A percentile compares a stretch with the other conserved stretches of the same genome.
phyloP scores from a whole-genome alignment of 30 jellyfish, hydroid and myxozoan genomes.

The Aurelia coerulea region DNA sequence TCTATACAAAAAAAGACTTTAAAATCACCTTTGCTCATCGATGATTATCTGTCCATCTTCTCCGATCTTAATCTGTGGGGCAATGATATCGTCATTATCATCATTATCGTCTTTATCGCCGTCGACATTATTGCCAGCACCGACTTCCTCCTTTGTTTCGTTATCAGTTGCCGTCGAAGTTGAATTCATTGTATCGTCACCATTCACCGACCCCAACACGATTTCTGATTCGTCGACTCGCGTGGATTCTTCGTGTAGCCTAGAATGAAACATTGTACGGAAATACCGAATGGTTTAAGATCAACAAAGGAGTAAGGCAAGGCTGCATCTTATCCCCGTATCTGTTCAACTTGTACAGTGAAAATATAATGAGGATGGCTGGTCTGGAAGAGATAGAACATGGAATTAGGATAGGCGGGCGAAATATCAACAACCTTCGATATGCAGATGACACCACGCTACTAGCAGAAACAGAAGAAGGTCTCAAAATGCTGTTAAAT shows the following conservation, averaged over 20 bases:
- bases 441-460: no score
- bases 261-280: not conserved
- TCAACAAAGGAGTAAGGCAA: no score
- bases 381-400: no score
- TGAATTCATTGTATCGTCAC: constrained; percentile 10
- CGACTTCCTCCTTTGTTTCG: not conserved
- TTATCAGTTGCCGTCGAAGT: not conserved
- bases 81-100: constrained; percentile 72
- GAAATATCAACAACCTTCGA: no score
- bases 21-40: constrained; percentile 83
- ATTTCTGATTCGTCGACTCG: constrained; percentile 10
- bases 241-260: constrained; percentile 12
- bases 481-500: no score
- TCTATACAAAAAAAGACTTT: no score
- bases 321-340: no score
- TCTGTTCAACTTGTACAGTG: no score
- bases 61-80: constrained; percentile 87
- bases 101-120: constrained; percentile 12
- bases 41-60: constrained; percentile 88
- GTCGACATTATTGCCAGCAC: not conserved
- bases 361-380: no score
- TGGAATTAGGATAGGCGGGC: no score
- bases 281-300: no score
- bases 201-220: constrained; percentile 36
- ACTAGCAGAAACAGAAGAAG: no score